phyloP scores from a whole-genome alignment of 2,113 vertebrate genomes.

The Podilymbus podiceps region DNA sequence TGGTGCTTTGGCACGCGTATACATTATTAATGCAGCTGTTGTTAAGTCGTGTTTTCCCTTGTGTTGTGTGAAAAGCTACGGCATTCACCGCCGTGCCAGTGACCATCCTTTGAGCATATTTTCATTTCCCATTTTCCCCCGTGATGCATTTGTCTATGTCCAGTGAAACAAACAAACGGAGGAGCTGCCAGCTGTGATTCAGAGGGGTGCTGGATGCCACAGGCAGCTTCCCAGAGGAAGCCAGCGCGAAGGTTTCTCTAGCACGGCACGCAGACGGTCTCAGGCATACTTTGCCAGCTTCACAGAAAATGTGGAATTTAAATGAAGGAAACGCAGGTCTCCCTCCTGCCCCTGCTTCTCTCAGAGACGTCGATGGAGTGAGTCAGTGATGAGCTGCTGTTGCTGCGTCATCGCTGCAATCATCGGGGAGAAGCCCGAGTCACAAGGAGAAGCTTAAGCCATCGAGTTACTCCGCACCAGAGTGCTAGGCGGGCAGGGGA shows the following conservation, averaged over 20 bases:
- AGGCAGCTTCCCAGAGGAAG: background rate
- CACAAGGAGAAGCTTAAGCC: background rate
- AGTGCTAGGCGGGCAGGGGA: background rate
- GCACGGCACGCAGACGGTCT: accelerated
- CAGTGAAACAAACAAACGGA: background rate
- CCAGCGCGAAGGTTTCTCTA: background rate
- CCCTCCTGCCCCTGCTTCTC: background rate
- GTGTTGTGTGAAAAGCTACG: background rate
- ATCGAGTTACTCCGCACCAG: background rate
- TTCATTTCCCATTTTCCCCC: background rate
- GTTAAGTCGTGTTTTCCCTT: background rate
- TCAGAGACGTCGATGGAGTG: background rate
- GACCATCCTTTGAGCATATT: background rate
- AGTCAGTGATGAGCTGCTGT: constrained; percentile 40
- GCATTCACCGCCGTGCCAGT: background rate
- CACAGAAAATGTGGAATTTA: background rate
- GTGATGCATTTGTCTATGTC: background rate
- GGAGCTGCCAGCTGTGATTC: constrained; percentile 19
- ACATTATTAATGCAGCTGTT: background rate
- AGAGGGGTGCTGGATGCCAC: background rate
- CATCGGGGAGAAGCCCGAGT: background rate
- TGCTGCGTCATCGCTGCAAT: background rate
- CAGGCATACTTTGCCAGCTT: background rate
- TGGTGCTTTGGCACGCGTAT: background rate
- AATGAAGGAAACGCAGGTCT: background rate